Evolutionary conservation across 2,888 invertebrate genomes (phyloP).

Genomic region (Epistrophella euchroma): DNA sequence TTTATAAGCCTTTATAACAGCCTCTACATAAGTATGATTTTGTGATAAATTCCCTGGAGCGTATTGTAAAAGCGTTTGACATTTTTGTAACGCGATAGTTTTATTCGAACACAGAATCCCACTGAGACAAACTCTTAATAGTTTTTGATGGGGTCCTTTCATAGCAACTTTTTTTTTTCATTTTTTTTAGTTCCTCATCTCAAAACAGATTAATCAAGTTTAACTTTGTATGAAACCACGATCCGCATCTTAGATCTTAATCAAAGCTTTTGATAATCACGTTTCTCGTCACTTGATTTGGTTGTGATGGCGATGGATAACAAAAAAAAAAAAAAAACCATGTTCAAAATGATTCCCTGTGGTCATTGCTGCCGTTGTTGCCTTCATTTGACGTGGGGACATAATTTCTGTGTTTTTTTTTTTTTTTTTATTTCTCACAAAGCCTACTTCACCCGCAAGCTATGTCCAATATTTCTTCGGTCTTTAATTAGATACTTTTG

Average conservation of each 20-base stretch:
- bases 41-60: slow-evolving; percentile 62
- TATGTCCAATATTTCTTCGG: slow-evolving; percentile 69
- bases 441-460: slow-evolving; percentile 48
- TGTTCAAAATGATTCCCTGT: slow-evolving; percentile 50
- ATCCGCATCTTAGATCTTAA: slow-evolving; percentile 63
- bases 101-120: slow-evolving; percentile 15
- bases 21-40: not conserved
- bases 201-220: slow-evolving; percentile 72
- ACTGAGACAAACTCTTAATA: slow-evolving; percentile 18
- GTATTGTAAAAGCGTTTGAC: slow-evolving; percentile 59
- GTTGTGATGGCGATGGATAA: slow-evolving; percentile 19
- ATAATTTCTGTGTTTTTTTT: slow-evolving; percentile 18
- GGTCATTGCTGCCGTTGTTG: slow-evolving; percentile 38
- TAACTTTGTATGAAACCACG: slow-evolving; percentile 42
- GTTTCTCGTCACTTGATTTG: slow-evolving; percentile 4
- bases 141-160: slow-evolving; percentile 34
- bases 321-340: slow-evolving; percentile 8
- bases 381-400: slow-evolving; percentile 45
- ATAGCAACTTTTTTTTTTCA: not conserved
- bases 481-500: slow-evolving; percentile 74
- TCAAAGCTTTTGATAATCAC: slow-evolving; percentile 65
- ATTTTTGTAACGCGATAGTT: slow-evolving; percentile 67
- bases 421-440: not conserved
- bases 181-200: slow-evolving; percentile 39
- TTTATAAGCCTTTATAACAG: not conserved